These are phyloP conservation scores for Tamandua tetradactyla DNA, from an alignment of 2,797 vertebrate genomes.

Conservation along the genomic window DNA sequence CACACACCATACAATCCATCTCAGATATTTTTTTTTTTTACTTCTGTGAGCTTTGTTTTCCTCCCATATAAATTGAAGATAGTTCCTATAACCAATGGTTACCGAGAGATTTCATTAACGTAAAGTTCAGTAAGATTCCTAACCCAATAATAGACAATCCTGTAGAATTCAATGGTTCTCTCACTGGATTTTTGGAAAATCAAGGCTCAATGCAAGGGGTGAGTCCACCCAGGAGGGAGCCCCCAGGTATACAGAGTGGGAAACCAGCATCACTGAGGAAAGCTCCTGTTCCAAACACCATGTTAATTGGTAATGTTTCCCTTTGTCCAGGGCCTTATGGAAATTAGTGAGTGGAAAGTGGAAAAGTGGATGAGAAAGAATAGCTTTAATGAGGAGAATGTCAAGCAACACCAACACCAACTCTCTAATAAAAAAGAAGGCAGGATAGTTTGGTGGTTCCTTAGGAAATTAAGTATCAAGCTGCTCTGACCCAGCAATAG, in stretches of 20 bases:
- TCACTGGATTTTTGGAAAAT: not conserved
- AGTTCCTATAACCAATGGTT: not conserved
- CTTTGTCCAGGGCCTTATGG: not conserved
- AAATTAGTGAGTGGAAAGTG: not conserved
- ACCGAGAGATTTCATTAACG: not conserved
- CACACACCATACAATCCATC: no score
- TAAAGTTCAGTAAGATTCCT: not conserved
- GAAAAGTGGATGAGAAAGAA: not conserved
- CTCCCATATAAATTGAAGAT: not conserved
- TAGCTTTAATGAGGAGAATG: not conserved
- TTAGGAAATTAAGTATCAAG: no score
- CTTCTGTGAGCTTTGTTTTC: not conserved
- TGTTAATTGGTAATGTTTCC: not conserved
- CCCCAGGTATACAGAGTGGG: not conserved
- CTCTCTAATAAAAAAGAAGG: not conserved
- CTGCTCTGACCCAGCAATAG: no score
- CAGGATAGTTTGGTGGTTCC: no score
- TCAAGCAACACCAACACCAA: not conserved
- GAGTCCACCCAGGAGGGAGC: not conserved
- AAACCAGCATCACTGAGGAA: not conserved
- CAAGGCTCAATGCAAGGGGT: no score
- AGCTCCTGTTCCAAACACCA: not conserved
- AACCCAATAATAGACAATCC: not conserved
- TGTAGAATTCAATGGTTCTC: not conserved
- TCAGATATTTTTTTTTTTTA: not conserved